Evolutionary conservation across 2,113 vertebrate genomes (phyloP).

Genomic region (Papio anubis): DNA sequence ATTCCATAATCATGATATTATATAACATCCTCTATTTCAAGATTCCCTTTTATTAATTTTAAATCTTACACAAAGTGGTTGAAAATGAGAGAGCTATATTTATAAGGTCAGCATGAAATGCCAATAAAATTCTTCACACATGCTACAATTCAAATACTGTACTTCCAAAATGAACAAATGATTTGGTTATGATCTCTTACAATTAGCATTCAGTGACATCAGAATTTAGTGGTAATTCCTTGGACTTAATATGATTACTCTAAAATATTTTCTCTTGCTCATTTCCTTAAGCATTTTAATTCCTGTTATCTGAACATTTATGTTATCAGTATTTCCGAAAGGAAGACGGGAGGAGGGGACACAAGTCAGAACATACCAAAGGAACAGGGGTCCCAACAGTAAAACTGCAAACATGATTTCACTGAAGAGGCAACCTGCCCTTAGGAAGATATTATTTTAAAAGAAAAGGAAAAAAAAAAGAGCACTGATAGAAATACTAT

Average conservation of each 20-base stretch:
- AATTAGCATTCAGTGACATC: background rate
- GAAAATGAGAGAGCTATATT: background rate
- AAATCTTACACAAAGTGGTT: slow-evolving; percentile 31
- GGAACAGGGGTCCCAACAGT: background rate
- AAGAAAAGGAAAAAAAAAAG: slow-evolving; percentile 15
- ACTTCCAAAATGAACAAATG: slow-evolving; percentile 55
- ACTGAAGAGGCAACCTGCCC: slow-evolving; percentile 49
- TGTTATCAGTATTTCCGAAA: slow-evolving; percentile 27
- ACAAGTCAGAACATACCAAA: slow-evolving; percentile 59
- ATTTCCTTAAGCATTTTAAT: slow-evolving; percentile 55
- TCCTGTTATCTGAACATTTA: background rate
- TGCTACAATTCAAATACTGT: slow-evolving; percentile 45
- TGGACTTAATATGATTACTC: slow-evolving; percentile 26
- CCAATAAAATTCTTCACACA: slow-evolving; percentile 15
- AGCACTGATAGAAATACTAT: slow-evolving; percentile 79
- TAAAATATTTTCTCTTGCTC: background rate
- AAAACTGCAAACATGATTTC: slow-evolving; percentile 61
- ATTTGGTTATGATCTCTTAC: slow-evolving; percentile 41
- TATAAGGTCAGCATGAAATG: background rate
- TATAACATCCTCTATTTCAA: slow-evolving; percentile 24
- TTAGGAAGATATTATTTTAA: slow-evolving; percentile 49
- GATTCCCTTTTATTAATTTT: slow-evolving; percentile 51
- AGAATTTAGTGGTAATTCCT: background rate
- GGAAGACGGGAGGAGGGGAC: background rate
- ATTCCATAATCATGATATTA: slow-evolving; percentile 35